Conservation (phyloP, 2,888 invertebrate species). For the Plemyria rubiginata region DNA sequence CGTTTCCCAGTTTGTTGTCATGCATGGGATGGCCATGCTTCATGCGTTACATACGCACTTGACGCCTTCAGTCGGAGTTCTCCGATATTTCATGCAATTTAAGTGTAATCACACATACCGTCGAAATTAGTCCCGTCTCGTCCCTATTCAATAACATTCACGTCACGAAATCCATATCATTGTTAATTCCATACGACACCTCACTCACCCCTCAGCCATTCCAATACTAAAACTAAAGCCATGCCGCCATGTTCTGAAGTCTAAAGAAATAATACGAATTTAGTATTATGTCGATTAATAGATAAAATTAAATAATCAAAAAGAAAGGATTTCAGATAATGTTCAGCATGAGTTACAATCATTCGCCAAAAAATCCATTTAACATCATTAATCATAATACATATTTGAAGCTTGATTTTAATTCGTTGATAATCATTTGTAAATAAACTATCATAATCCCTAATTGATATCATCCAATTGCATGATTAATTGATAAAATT, state of each 20-base stretch:
- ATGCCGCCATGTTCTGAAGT: slow-evolving; percentile 25
- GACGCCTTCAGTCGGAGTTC: background rate
- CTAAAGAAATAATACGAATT: slow-evolving; percentile 16
- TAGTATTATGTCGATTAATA: background rate
- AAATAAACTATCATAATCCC: slow-evolving; percentile 23
- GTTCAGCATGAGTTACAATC: slow-evolving; percentile 11
- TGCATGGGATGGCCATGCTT: background rate
- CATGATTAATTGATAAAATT: slow-evolving; percentile 16
- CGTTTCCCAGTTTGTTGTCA: slow-evolving; percentile 3
- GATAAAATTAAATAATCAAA: background rate
- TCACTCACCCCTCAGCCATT: slow-evolving; percentile 28
- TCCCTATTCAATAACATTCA: slow-evolving; percentile 28
- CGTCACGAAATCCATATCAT: slow-evolving; percentile 26
- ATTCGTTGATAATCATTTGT: slow-evolving; percentile 23
- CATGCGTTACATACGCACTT: background rate
- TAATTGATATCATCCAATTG: slow-evolving; percentile 4
- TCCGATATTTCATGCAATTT: slow-evolving; percentile 5
- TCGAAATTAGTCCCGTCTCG: background rate
- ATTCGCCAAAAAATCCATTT: slow-evolving; percentile 27
- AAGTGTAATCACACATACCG: slow-evolving; percentile 9
- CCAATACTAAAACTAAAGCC: slow-evolving; percentile 28
- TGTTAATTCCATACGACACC: slow-evolving; percentile 34
- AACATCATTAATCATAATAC: slow-evolving; percentile 35
- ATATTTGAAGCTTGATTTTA: slow-evolving; percentile 23
- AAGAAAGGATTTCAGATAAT: slow-evolving; percentile 11